Conservation (phyloP, 2,113 vertebrate genomes). For the Melanostigma gelatinosum region DNA sequence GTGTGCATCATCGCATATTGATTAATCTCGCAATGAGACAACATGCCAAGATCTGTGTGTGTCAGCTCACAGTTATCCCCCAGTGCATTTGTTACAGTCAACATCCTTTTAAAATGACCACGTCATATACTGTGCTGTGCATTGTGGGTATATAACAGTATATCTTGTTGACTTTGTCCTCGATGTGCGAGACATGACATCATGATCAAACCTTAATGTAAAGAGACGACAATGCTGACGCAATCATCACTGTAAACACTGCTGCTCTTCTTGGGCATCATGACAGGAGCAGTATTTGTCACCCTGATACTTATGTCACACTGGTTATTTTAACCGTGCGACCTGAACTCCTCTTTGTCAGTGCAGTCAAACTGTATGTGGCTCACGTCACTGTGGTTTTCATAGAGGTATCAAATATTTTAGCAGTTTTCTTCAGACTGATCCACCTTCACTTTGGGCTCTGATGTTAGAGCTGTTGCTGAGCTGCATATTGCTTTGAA, state of each 20-base stretch:
- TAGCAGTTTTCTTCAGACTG: not conserved
- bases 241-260: not conserved
- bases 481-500: not conserved
- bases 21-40: conserved; percentile 31
- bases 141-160: not conserved
- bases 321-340: conserved; percentile 17
- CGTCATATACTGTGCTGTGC: not conserved
- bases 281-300: conserved; percentile 14
- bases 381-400: not conserved
- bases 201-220: conserved; percentile 12
- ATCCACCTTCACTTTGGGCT: not conserved
- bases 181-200: not conserved
- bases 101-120: not conserved
- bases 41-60: conserved; percentile 8
- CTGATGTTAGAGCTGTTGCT: too few relatives aligned
- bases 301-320: conserved; percentile 2
- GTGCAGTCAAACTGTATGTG: not conserved
- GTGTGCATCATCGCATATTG: conserved; percentile 12
- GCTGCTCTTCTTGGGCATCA: not conserved
- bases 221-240: conserved; percentile 21
- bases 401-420: not conserved
- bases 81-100: not conserved
- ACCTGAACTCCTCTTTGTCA: conserved; percentile 20
- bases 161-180: not conserved
- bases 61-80: conserved; percentile 6